phyloP scores from a whole-genome alignment of 37 sponge, comb jelly and placozoan species.

The Geodia barretti region DNA sequence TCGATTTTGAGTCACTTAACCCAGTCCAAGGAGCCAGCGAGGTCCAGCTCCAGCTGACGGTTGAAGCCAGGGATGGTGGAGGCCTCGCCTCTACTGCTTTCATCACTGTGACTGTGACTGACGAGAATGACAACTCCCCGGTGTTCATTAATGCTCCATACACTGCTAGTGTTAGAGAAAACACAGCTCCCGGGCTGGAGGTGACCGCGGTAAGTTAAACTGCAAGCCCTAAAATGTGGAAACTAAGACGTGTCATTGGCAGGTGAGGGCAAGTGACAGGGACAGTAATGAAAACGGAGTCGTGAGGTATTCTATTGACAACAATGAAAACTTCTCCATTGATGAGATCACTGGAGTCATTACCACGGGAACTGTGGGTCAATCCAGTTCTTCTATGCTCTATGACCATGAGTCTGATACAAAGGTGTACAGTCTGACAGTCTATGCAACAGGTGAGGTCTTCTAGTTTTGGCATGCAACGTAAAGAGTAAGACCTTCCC shows the following conservation, averaged over 20 bases:
- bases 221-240: neutral
- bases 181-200: neutral
- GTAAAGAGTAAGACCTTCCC: too few relatives aligned
- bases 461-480: neutral
- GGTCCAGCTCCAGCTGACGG: neutral
- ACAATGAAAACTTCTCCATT: conserved; percentile 22
- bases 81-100: neutral
- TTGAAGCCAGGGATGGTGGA: neutral
- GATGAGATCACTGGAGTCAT: conserved; percentile 15
- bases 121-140: conserved; percentile 29
- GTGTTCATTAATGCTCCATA: conserved; percentile 1
- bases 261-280: conserved; percentile 34
- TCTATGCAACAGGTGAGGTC: conserved; percentile 19
- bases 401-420: conserved; percentile 19
- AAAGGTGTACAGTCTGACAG: neutral
- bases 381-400: neutral
- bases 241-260: neutral
- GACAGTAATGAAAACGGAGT: conserved; percentile 19
- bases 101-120: conserved; percentile 12
- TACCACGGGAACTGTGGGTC: neutral
- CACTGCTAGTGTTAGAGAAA: conserved; percentile 5
- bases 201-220: neutral
- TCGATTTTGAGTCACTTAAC: neutral
- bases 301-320: neutral
- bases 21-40: neutral